Evolutionary conservation across 2,888 invertebrate species (phyloP).

Genomic region (Pristionchus fissidentatus): DNA sequence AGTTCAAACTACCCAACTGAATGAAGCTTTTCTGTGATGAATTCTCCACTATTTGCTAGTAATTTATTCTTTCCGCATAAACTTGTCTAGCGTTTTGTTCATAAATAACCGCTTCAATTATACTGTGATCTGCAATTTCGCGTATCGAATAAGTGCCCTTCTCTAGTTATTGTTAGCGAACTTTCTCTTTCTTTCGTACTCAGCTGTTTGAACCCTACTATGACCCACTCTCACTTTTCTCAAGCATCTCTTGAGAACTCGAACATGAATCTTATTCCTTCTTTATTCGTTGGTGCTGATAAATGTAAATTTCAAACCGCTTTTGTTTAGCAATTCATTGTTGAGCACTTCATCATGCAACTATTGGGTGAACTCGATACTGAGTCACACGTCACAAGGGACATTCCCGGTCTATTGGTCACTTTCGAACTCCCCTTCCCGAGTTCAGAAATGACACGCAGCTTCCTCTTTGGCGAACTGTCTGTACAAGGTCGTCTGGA

Average conservation of each 20-base stretch:
- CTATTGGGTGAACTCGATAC: background rate
- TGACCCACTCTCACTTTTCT: constrained; percentile 30
- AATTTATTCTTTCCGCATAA: too few relatives aligned
- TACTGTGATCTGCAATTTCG: too few relatives aligned
- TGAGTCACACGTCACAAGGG: background rate
- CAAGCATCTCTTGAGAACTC: background rate
- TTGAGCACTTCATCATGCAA: too few relatives aligned
- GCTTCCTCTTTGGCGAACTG: background rate
- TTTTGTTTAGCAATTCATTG: too few relatives aligned
- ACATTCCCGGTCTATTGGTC: background rate
- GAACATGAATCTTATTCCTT: constrained; percentile 11
- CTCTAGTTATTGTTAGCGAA: constrained; percentile 12
- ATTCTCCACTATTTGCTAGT: too few relatives aligned
- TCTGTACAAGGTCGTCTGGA: constrained; percentile 3
- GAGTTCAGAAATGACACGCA: background rate
- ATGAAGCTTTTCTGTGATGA: too few relatives aligned
- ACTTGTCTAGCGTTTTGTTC: too few relatives aligned
- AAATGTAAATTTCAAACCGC: too few relatives aligned
- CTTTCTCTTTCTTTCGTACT: background rate
- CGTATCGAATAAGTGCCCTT: too few relatives aligned
- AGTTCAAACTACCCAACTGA: too few relatives aligned
- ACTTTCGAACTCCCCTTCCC: background rate
- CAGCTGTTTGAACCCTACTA: constrained; percentile 3
- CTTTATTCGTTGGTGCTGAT: background rate
- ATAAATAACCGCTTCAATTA: too few relatives aligned